phyloP scores from a whole-genome alignment of 2,113 vertebrate genomes.

The Melierax canorus region DNA sequence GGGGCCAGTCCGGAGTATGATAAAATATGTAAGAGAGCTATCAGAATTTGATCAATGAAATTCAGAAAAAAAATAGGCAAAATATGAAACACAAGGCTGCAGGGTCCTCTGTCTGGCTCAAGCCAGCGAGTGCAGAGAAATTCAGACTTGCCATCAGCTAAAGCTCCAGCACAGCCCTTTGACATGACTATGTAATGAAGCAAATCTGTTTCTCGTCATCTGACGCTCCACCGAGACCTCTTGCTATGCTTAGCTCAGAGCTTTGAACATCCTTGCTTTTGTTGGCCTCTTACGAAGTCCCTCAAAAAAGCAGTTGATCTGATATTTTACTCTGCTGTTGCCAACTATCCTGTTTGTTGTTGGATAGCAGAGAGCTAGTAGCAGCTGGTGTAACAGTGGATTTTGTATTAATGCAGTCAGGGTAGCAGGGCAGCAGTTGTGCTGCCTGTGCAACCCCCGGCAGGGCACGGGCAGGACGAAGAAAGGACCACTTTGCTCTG shows the following conservation, averaged over 20 bases:
- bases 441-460: neutral
- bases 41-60: neutral
- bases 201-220: conserved; percentile 59
- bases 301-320: neutral
- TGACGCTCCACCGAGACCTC: conserved; percentile 30
- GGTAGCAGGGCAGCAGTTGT: neutral
- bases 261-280: conserved; percentile 46
- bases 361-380: neutral
- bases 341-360: neutral
- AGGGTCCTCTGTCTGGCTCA: neutral
- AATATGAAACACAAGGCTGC: neutral
- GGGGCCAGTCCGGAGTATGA: neutral
- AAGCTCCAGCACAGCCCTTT: conserved; percentile 36
- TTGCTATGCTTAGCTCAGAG: conserved; percentile 31
- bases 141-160: conserved; percentile 13
- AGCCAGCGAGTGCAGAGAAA: neutral
- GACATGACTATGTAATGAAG: conserved; percentile 31
- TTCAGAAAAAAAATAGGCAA: neutral
- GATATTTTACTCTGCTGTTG: neutral
- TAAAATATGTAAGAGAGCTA: neutral
- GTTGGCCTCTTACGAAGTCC: neutral
- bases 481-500: neutral
- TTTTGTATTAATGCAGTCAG: neutral
- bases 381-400: neutral
- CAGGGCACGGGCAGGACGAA: neutral